phyloP scores from a whole-genome alignment of 2,888 invertebrate genomes.

The Aricia artaxerxes region DNA sequence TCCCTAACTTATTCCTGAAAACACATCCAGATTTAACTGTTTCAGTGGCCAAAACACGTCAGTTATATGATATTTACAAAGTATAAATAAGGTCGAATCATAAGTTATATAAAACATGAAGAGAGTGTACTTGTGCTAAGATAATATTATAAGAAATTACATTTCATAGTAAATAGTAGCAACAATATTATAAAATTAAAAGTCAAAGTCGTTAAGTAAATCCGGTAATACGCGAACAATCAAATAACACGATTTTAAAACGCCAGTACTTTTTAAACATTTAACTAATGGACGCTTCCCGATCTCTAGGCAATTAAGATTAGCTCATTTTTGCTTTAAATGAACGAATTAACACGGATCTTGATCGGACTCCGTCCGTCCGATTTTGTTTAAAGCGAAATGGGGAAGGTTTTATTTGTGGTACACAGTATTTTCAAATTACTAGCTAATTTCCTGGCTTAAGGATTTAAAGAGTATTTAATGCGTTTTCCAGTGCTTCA shows the following conservation, averaged over 20 bases:
- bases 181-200: neutral
- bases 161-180: neutral
- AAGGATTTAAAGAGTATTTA: slow-evolving; percentile 36
- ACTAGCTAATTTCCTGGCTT: slow-evolving; percentile 46
- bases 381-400: slow-evolving; percentile 68
- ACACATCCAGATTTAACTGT: no score
- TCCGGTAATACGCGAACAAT: neutral
- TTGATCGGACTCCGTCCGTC: slow-evolving; percentile 66
- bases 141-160: no score
- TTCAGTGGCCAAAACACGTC: no score
- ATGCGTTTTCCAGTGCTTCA: neutral
- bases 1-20: no score
- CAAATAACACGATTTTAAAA: slow-evolving; percentile 18
- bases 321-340: slow-evolving; percentile 65
- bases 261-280: slow-evolving; percentile 24
- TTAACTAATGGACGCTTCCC: slow-evolving; percentile 27
- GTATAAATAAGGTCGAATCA: no score
- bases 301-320: slow-evolving; percentile 37
- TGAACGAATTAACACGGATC: slow-evolving; percentile 67
- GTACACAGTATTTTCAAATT: slow-evolving; percentile 58
- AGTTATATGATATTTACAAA: no score
- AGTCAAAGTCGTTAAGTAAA: neutral
- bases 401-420: slow-evolving; percentile 68
- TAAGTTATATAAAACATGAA: no score
- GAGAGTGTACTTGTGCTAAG: no score